Base-by-base conservation (phyloP, 2,113 vertebrate species). In the Corydoras sp. region DNA sequence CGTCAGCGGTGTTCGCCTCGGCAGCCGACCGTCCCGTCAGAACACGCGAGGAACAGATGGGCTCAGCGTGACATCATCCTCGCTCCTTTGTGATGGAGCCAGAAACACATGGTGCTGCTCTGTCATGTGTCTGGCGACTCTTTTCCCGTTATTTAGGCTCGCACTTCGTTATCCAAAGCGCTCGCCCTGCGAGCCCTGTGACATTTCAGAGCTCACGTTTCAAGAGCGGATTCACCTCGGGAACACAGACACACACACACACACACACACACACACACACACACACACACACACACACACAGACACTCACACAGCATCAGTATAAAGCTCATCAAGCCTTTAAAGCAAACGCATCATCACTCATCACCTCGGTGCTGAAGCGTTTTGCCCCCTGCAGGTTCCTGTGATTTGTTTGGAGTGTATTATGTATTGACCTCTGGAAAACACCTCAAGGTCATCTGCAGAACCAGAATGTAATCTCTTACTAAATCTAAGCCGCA, bases 31-130 rank as follows among this genome's bases (percentile, higher is more conserved):
- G 35, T 43, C 35, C 35, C 35, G 35, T 43, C 35, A 43, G 35
- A 43, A 43, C 35, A 43, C 35, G 35, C 35, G 35, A 43, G 35
- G 65, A 68, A 68, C 64, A 73, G 58, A 73, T 73, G 56, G 72
- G 32, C 51, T 49, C 49, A 3, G 55, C 51, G 30, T 68, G 65
- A 15, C 48, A 62, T 51, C 63, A 67, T 73, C 65, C 58, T 65
- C 35, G 35, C 35, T 60, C 56, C 65, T 74, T 74, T 62, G 18
- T 35, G 58, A 55, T 43, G 54, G 15, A 62, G 50, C 69, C 48
- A 69, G 63, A 73, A 74, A 60, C 76, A 77, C 71, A 77, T 77
- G 76, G 54, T 43, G 24, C 30, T 18, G 35, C 35, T 4, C 65
- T 77, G 71, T 54, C 68, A 59, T 65, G 62, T 65, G 68, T 70